A percentile compares a stretch with the other conserved stretches of the same genome.
phyloP scores from a whole-genome alignment of 2,797 vertebrate genomes.

The Apogon hyalosoma region DNA sequence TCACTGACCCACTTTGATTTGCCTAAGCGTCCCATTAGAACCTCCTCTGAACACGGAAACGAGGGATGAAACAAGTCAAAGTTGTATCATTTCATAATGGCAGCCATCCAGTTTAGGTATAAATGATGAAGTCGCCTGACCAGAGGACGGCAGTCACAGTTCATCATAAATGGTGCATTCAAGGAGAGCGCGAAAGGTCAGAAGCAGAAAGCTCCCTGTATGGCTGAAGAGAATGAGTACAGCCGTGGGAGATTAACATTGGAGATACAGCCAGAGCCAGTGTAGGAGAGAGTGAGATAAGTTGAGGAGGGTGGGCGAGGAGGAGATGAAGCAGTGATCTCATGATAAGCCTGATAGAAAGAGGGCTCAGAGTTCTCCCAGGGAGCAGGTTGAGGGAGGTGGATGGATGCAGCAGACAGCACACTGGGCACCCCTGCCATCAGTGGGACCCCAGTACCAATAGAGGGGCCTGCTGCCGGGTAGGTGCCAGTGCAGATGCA shows the following conservation, averaged over 20 bases:
- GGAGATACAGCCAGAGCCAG: constrained; percentile 68
- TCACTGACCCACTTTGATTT: constrained; percentile 81
- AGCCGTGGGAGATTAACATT: constrained; percentile 78
- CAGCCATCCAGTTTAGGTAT: constrained; percentile 7
- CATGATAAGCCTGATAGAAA: constrained; percentile 83
- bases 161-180: constrained; percentile 50
- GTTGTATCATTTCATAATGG: constrained; percentile 22
- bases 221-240: constrained; percentile 65
- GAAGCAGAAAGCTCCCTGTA: constrained; percentile 57
- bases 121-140: constrained; percentile 48
- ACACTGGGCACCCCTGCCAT: constrained; percentile 66
- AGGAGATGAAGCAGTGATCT: constrained; percentile 81
- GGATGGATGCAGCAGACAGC: constrained; percentile 69
- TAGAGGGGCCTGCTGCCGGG: constrained; percentile 64
- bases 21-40: constrained; percentile 49
- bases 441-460: constrained; percentile 65
- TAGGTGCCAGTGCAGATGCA: constrained; percentile 84
- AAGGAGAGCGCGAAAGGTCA: constrained; percentile 67
- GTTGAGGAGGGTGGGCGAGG: constrained; percentile 73
- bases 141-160: constrained; percentile 37
- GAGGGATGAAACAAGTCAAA: constrained; percentile 34
- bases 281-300: constrained; percentile 70
- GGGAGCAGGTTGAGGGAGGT: constrained; percentile 70
- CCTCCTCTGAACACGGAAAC: constrained; percentile 33
- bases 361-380: constrained; percentile 74